Evolutionary conservation across 2,888 invertebrate genomes (phyloP).

Genomic region (Oxystoma pomonae): DNA sequence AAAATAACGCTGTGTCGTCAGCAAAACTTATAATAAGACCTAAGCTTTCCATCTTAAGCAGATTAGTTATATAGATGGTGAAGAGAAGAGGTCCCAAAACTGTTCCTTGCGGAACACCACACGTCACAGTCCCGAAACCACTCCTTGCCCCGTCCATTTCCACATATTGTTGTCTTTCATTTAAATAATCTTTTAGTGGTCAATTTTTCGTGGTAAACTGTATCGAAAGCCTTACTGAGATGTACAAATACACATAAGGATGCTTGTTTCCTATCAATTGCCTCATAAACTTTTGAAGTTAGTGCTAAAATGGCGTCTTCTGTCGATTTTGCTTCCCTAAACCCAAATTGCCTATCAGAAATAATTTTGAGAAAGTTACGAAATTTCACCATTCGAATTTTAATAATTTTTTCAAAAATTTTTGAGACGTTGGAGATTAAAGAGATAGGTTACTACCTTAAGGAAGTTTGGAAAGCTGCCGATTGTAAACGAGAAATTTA

Average conservation of each 20-base stretch:
- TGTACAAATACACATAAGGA: constrained; percentile 3
- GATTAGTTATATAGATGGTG: neutral
- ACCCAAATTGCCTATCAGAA: constrained; percentile 1
- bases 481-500: neutral
- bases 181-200: constrained; percentile 9
- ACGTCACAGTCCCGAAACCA: neutral
- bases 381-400: neutral
- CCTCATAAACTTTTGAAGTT: constrained; percentile 1
- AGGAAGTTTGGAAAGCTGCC: constrained; percentile 2
- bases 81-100: constrained; percentile 6
- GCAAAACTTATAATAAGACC: constrained; percentile 1
- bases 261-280: constrained; percentile 1
- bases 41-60: neutral
- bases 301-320: constrained; percentile 1
- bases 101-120: constrained; percentile 7
- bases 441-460: neutral
- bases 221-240: neutral
- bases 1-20: constrained; percentile 3
- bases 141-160: neutral
- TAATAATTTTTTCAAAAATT: constrained; percentile 6
- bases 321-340: constrained; percentile 3
- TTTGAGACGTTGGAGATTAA: neutral
- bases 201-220: neutral
- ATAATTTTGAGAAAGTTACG: neutral
- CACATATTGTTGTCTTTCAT: constrained; percentile 9